Conservation (phyloP, 2,113 vertebrate genomes). For the Ochotona curzoniae region DNA sequence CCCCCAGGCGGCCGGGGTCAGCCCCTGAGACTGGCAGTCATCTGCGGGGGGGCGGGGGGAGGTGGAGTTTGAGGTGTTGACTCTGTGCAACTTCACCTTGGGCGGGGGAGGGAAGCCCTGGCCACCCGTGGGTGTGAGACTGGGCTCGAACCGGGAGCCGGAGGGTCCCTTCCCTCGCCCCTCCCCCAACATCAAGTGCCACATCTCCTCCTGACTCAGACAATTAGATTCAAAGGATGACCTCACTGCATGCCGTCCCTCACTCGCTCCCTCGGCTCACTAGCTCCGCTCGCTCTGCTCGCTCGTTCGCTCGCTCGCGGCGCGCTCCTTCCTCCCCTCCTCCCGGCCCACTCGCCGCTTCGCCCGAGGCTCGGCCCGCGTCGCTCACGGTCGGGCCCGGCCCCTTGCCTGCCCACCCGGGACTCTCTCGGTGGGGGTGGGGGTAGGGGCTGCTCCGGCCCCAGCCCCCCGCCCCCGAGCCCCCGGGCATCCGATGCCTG, state of each 20-base stretch:
- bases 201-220: conserved; percentile 84
- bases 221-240: conserved; percentile 85
- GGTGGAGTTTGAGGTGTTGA: not conserved
- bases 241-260: conserved; percentile 83
- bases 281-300: not conserved
- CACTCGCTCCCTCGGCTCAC: conserved; percentile 71
- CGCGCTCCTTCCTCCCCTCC: conserved; percentile 72
- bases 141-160: not conserved
- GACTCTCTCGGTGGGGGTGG: not conserved
- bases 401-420: not conserved
- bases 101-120: not conserved
- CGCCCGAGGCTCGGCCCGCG: not conserved
- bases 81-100: not conserved
- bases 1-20: conserved; percentile 56
- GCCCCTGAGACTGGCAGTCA: not conserved
- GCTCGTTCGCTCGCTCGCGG: conserved; percentile 38
- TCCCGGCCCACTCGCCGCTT: conserved; percentile 53
- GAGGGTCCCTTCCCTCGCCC: conserved; percentile 71
- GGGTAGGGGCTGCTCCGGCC: not conserved
- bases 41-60: not conserved
- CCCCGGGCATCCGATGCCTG: conserved; percentile 65
- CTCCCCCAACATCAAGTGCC: conserved; percentile 80
- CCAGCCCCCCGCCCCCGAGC: not conserved
- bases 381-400: not conserved
- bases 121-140: not conserved